A percentile compares a stretch with the other conserved stretches of the same genome.
phyloP scores from a whole-genome alignment of 2,797 vertebrate species.

The Myioborus melanocephalus region DNA sequence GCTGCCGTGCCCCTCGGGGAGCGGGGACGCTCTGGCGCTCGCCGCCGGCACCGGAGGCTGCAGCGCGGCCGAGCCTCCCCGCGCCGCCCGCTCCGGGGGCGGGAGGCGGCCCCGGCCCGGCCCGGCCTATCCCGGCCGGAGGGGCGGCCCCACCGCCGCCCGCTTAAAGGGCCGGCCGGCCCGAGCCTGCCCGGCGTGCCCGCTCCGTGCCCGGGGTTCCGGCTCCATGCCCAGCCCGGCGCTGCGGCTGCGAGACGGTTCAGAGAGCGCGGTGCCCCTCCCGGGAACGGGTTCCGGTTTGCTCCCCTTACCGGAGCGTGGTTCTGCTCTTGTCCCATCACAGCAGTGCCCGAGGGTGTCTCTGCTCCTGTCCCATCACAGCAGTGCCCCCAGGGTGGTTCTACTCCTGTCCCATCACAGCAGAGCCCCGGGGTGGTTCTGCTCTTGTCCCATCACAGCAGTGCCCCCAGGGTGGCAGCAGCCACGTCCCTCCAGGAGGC shows the following conservation, averaged over 20 bases:
- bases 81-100: background rate
- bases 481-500: rapidly evolving
- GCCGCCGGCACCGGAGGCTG: background rate
- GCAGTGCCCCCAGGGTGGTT: too few relatives aligned
- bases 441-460: too few relatives aligned
- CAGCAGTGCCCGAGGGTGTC: too few relatives aligned
- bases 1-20: slow-evolving; percentile 25
- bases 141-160: background rate
- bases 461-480: too few relatives aligned
- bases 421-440: rapidly evolving
- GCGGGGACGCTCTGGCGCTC: background rate
- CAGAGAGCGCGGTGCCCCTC: background rate
- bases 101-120: slow-evolving; percentile 1
- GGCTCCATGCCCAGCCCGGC: too few relatives aligned
- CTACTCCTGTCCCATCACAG: too few relatives aligned
- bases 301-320: background rate
- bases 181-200: too few relatives aligned
- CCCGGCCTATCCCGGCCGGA: slow-evolving; percentile 26
- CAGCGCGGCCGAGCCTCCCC: background rate
- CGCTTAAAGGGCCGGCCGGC: slow-evolving; percentile 38
- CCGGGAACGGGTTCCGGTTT: too few relatives aligned
- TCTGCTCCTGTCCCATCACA: too few relatives aligned
- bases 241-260: background rate
- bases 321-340: too few relatives aligned
- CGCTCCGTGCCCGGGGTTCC: too few relatives aligned